Evolutionary conservation across 2,797 vertebrate species (phyloP).

Genomic region (Eulemur mongoz): DNA sequence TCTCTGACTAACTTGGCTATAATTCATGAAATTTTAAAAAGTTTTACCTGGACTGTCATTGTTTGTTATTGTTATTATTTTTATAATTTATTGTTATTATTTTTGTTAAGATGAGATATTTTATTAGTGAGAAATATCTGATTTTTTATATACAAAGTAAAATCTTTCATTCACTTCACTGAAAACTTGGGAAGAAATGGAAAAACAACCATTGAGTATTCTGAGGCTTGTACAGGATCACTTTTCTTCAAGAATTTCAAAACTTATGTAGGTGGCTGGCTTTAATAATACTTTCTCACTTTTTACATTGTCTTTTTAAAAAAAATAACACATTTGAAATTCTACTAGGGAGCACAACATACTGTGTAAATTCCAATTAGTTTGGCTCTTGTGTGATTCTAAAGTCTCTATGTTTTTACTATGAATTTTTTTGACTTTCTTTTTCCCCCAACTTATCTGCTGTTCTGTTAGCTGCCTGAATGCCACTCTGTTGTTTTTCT

Average conservation of each 20-base stretch:
- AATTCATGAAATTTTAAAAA: not conserved
- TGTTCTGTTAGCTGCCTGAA: not conserved
- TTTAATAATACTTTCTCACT: not conserved
- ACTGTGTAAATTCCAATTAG: not conserved
- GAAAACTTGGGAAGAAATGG: not conserved
- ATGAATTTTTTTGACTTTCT: not conserved
- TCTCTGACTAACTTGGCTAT: not conserved
- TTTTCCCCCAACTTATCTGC: not conserved
- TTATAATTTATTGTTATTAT: not conserved
- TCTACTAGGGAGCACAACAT: not conserved
- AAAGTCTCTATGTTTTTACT: not conserved
- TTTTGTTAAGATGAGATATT: not conserved
- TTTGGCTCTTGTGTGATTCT: not conserved
- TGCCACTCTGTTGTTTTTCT: not conserved
- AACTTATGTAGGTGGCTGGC: not conserved
- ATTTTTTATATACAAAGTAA: not conserved
- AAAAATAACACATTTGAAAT: not conserved
- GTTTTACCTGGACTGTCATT: not conserved
- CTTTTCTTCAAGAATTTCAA: conserved; percentile 26
- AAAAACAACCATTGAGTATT: not conserved
- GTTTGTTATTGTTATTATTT: not conserved
- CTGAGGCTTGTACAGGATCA: not conserved
- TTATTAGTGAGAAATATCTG: not conserved
- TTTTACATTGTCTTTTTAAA: not conserved
- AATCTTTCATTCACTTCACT: not conserved